These are phyloP conservation scores for Diplodus sargus DNA, from an alignment of 2,797 vertebrate genomes.

Conservation along the genomic window DNA sequence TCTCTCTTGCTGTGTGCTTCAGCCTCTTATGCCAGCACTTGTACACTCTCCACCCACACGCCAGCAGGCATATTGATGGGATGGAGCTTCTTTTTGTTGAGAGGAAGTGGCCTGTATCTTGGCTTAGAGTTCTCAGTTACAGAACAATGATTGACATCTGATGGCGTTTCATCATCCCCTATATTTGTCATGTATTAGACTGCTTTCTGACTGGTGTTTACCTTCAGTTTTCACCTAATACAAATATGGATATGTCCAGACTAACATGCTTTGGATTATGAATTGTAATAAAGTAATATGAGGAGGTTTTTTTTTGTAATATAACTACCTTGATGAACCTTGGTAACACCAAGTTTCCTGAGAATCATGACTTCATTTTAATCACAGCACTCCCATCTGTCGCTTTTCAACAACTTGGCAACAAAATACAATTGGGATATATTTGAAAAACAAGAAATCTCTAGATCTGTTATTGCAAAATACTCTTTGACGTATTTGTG, in stretches of 20 bases:
- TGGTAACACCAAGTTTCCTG: too few relatives aligned
- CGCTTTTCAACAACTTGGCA: too few relatives aligned
- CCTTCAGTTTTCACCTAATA: slow-evolving; percentile 16
- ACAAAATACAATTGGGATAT: too few relatives aligned
- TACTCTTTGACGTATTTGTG: too few relatives aligned
- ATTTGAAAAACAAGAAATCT: too few relatives aligned
- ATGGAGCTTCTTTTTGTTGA: slow-evolving; percentile 52
- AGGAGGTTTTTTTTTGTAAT: not conserved
- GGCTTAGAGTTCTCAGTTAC: slow-evolving; percentile 41
- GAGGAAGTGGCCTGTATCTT: slow-evolving; percentile 54
- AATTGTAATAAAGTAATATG: not conserved
- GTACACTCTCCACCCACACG: slow-evolving; percentile 53
- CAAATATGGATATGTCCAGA: not conserved
- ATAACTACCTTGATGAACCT: not conserved
- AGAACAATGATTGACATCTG: slow-evolving; percentile 27
- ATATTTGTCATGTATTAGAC: slow-evolving; percentile 31
- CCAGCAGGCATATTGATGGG: slow-evolving; percentile 60
- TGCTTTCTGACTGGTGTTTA: slow-evolving; percentile 16
- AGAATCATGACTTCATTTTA: too few relatives aligned
- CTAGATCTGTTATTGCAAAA: too few relatives aligned
- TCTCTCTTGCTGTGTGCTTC: slow-evolving; percentile 48
- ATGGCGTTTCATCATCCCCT: slow-evolving; percentile 31
- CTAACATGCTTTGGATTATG: not conserved
- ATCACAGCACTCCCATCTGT: too few relatives aligned
- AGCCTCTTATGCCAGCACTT: slow-evolving; percentile 52